Evolutionary conservation across 2,888 invertebrate genomes (phyloP), one percentile per base, ranked within the genome.

Genomic region (Meliscaeva auricollis): DNA sequence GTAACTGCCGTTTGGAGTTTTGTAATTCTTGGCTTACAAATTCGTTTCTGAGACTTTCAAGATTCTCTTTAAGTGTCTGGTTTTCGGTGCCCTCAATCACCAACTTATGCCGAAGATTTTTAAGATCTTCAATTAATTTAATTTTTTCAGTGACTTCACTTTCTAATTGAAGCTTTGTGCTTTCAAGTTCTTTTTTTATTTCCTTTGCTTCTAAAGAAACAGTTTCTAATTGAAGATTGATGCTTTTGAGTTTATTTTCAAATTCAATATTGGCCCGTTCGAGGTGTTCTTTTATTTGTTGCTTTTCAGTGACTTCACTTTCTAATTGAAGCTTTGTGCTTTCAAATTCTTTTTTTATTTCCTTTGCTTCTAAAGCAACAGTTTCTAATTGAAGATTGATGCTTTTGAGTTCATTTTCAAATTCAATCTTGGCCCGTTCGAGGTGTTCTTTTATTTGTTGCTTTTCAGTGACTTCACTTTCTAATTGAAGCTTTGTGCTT

Each of bases 241-340:
- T 20, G 20, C 9, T 26, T 44, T 62, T 26, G 0, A 62, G 9
- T 0, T 44, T 0, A 44, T 30, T 26, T 22, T 7, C 0, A 0
- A 32, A 0, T 20, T 62, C 11, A 1, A 9, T 26, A 0, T 44
- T 38, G 8, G 0, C 5, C 26, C 17, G 8, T 30, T 46, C 46
- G 3, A 64, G 17, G 17, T 30, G 17, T 46, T 35, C 35, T 35
- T 35, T 35, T 1, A 35, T 35, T 7, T 35, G 35, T 35, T 35
- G 3, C 1, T 35, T 35, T 7, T 7, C 35, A 4, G 35, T 35
- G 11, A 35, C 35, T 35, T 35, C 35, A 41, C 15, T 60, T 15
- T 60, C 60, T 11, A 60, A 41, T 15, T 41, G 60, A 44, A 41
- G 60, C 5, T 60, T 60, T 8, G 15, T 44, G 2, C 41, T 60